phyloP scores from a whole-genome alignment of 2,113 vertebrate genomes.

The Callithrix jacchus region DNA sequence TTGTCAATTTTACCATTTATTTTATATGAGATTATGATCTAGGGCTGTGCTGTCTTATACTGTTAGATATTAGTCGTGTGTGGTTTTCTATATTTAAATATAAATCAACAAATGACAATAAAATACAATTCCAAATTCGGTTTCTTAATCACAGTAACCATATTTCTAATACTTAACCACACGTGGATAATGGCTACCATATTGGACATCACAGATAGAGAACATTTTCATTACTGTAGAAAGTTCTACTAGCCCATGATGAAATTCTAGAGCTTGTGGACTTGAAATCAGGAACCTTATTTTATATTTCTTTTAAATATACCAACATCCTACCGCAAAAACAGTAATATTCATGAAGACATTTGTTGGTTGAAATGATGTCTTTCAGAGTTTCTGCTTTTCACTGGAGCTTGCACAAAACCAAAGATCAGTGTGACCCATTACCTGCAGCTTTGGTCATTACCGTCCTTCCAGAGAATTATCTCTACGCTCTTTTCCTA shows the following conservation, averaged over 20 bases:
- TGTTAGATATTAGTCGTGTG: background rate
- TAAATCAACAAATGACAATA: background rate
- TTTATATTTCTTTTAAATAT: background rate
- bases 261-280: background rate
- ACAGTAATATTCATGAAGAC: background rate
- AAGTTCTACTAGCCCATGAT: background rate
- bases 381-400: background rate
- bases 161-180: background rate
- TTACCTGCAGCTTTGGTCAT: background rate
- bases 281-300: rapidly evolving
- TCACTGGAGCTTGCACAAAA: background rate
- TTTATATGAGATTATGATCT: background rate
- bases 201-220: background rate
- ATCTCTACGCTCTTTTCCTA: background rate
- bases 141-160: background rate
- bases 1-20: background rate
- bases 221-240: background rate
- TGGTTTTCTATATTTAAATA: background rate
- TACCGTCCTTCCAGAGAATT: background rate
- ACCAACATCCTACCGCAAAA: background rate
- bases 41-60: background rate
- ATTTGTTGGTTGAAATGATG: background rate
- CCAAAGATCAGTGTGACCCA: background rate
- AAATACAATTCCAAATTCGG: background rate
- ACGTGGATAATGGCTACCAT: no score